Base-by-base conservation (phyloP, 1,140 invertebrate species). In the Bombus balteatus region DNA sequence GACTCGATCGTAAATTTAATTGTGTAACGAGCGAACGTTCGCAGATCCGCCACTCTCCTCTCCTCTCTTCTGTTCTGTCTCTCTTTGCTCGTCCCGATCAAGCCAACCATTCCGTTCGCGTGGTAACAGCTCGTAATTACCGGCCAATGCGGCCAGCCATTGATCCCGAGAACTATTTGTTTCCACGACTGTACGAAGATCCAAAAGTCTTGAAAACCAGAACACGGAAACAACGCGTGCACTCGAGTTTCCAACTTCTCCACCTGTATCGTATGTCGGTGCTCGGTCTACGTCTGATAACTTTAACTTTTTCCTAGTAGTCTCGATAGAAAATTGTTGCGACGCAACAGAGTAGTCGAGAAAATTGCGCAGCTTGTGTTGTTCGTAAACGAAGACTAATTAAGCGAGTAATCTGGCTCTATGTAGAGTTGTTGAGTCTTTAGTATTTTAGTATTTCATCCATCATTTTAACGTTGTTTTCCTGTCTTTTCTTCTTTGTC, bases 1-100 rank as follows among this genome's bases (percentile, higher is more conserved):
- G 89, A 88, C 81, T 90, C 87, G 89, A 87, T 94, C 93, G 89
- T 94, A 94, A 94, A 94, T 94, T 94, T 92, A 94, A 93, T 93
- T 92, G 91, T 92, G 91, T 92, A 93, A 93, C 91, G 91, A 92
- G 89, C 90, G 89, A 91, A 92, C 89, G 90, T 82, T 77, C 39
- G 59, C 88, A 89, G 89, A 92, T 91, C 89, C 39, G n/a, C 41
- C 62, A 83, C 37, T 57, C 43, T 53, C 70, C 32, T 28, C 70
- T 47, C 41, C 28, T 28, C 70, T 47, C 59, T 28, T 85, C 57
- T 41, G 34, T 28, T 85, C 57, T 41, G 34, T 75, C 71, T 43
- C 39, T 83, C 65, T 47, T 18, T 76, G 37, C 71, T n/a, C n/a
- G 66, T 53, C 70, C 15, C 37, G 59, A 57, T 80, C 87, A 15